Percentiles rank a stretch among this genome's conserved stretches.
Conservation (phyloP, 2,888 invertebrate species). For the Sinhomidia bicolor region DNA sequence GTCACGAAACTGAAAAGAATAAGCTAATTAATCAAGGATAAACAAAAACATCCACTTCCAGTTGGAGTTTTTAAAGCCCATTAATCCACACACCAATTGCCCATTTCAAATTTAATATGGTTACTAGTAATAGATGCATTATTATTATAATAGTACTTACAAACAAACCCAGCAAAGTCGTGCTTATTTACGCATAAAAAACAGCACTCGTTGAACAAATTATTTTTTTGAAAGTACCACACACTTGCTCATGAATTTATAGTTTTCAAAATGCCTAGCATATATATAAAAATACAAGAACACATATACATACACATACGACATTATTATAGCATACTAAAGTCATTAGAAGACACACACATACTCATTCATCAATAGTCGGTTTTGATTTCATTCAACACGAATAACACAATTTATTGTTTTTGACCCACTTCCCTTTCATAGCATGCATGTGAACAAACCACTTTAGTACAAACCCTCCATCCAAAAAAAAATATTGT, state of each 20-base stretch:
- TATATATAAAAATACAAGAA: too few relatives aligned
- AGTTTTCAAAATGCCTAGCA: background rate
- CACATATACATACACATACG: background rate
- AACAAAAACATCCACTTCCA: slow-evolving; percentile 56
- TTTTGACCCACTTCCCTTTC: slow-evolving; percentile 67
- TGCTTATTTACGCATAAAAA: slow-evolving; percentile 1
- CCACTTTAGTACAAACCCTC: slow-evolving; percentile 4
- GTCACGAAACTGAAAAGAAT: slow-evolving; percentile 65
- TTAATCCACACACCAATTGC: background rate
- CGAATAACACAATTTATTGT: slow-evolving; percentile 42
- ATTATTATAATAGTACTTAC: background rate
- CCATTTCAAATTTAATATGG: background rate
- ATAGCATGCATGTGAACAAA: slow-evolving; percentile 41
- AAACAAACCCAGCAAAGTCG: background rate
- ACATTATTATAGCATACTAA: background rate
- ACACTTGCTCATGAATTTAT: background rate
- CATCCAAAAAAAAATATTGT: slow-evolving; percentile 2
- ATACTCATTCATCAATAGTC: slow-evolving; percentile 36
- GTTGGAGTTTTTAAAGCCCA: background rate
- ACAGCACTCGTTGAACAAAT: slow-evolving; percentile 1
- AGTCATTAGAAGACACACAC: slow-evolving; percentile 11
- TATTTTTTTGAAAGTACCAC: background rate
- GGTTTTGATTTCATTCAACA: slow-evolving; percentile 64
- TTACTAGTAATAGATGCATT: background rate
- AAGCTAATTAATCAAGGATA: slow-evolving; percentile 72